A percentile compares a stretch with the other conserved stretches of the same genome.
Conservation (phyloP, 2,888 invertebrate species). For the Cephus pygmeus region DNA sequence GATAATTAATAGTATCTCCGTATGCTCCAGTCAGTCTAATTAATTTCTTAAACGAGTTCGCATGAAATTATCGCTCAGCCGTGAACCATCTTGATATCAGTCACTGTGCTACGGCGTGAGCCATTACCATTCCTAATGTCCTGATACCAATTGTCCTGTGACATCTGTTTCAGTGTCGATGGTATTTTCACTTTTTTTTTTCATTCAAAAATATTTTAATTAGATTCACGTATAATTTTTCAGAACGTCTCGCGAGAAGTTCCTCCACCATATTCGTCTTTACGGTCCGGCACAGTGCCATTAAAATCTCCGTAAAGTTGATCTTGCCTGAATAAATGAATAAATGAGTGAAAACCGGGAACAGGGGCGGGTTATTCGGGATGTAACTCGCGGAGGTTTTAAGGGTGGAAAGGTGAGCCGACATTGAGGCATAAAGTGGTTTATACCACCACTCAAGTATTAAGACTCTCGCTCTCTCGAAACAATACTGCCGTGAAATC, state of each 20-base stretch:
- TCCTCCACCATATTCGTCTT: slow-evolving; percentile 14
- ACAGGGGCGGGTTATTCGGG: slow-evolving; percentile 4
- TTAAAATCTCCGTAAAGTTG: slow-evolving; percentile 58
- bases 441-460: slow-evolving; percentile 51
- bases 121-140: background rate
- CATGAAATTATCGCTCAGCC: slow-evolving; percentile 10
- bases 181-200: background rate
- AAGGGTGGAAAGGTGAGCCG: slow-evolving; percentile 30
- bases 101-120: background rate
- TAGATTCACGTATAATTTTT: background rate
- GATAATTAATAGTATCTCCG: slow-evolving; percentile 23
- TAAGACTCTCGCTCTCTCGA: slow-evolving; percentile 38
- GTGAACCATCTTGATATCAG: slow-evolving; percentile 1
- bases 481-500: slow-evolving; percentile 29
- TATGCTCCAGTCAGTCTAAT: slow-evolving; percentile 24
- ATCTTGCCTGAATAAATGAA: slow-evolving; percentile 53
- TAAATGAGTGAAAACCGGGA: slow-evolving; percentile 40
- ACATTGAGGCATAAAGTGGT: slow-evolving; percentile 49
- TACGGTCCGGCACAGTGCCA: slow-evolving; percentile 33
- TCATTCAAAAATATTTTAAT: background rate
- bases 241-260: background rate
- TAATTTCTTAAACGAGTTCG: slow-evolving; percentile 28
- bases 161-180: background rate
- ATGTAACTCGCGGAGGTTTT: slow-evolving; percentile 40
- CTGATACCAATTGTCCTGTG: background rate